Evolutionary conservation across 2,797 vertebrate species (phyloP).

Genomic region (Hypotaenidia philippensis): DNA sequence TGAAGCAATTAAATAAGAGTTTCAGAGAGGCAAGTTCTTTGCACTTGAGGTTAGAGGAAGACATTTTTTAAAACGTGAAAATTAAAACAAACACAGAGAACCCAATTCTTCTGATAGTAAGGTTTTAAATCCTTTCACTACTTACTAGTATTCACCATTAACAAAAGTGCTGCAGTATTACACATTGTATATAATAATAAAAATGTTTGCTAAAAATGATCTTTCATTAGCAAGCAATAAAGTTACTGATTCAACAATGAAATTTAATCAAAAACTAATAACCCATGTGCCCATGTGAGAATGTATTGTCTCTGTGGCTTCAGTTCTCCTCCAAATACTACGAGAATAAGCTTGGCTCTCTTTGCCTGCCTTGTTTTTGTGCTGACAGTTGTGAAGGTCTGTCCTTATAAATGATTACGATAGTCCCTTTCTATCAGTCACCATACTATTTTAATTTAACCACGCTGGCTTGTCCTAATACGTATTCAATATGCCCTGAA

Average conservation of each 20-base stretch:
- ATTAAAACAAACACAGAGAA: not conserved
- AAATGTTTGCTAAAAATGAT: not conserved
- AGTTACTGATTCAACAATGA: not conserved
- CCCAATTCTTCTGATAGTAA: not conserved
- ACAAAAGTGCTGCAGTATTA: not conserved
- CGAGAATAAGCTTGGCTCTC: not conserved
- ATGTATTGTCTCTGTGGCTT: not conserved
- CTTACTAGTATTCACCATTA: not conserved
- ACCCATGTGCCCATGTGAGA: not conserved
- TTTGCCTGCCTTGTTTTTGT: not conserved
- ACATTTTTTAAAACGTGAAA: not conserved
- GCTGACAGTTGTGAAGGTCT: not conserved
- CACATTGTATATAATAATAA: not conserved
- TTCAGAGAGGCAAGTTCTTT: not conserved
- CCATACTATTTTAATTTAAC: not conserved
- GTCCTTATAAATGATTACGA: not conserved
- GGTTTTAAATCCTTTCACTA: not conserved
- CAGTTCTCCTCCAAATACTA: not conserved
- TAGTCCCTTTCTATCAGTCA: not conserved
- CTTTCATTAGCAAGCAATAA: not conserved
- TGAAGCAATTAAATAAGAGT: not conserved
- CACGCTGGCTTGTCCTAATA: not conserved
- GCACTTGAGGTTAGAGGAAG: not conserved
- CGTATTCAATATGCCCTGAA: not conserved
- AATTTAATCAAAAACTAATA: conserved; percentile 35